These are phyloP conservation scores for Periphyllus acericola DNA, from an alignment of 2,888 invertebrate genomes.

Conservation along the genomic window DNA sequence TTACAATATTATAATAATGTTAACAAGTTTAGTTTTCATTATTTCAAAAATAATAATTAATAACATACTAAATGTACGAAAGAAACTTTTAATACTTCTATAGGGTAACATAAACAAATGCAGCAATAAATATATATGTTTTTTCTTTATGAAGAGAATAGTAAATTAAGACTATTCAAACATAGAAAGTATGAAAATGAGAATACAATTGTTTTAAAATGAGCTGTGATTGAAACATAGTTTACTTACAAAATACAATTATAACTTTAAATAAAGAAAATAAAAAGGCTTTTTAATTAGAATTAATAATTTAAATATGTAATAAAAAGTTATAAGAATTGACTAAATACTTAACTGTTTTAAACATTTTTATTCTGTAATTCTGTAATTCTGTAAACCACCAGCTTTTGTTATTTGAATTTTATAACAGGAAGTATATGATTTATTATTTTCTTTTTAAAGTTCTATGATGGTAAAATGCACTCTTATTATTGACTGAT, in stretches of 20 bases:
- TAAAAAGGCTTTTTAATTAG: conserved; percentile 12
- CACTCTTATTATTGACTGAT: background rate
- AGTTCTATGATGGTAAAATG: background rate
- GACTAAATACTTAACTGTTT: background rate
- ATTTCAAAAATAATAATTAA: conserved; percentile 26
- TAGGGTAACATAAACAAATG: conserved; percentile 45
- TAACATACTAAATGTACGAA: conserved; percentile 42
- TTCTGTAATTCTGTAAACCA: too few relatives aligned
- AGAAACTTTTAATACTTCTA: conserved; percentile 27
- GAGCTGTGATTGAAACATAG: background rate
- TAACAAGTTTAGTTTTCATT: conserved; percentile 43
- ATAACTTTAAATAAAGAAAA: conserved; percentile 9
- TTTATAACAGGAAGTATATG: background rate
- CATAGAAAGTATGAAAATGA: background rate
- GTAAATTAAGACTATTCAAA: background rate
- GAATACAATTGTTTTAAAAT: background rate
- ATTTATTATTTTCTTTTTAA: background rate
- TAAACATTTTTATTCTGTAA: background rate
- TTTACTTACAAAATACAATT: conserved; percentile 21
- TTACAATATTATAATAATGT: conserved; percentile 52
- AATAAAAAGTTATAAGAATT: conserved; percentile 15
- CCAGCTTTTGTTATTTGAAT: background rate
- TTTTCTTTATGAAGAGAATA: conserved; percentile 2
- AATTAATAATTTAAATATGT: conserved; percentile 17
- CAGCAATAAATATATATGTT: conserved; percentile 24